These are phyloP conservation scores for Halichoerus grypus DNA, from an alignment of 2,113 vertebrate species.

Conservation along the genomic window DNA sequence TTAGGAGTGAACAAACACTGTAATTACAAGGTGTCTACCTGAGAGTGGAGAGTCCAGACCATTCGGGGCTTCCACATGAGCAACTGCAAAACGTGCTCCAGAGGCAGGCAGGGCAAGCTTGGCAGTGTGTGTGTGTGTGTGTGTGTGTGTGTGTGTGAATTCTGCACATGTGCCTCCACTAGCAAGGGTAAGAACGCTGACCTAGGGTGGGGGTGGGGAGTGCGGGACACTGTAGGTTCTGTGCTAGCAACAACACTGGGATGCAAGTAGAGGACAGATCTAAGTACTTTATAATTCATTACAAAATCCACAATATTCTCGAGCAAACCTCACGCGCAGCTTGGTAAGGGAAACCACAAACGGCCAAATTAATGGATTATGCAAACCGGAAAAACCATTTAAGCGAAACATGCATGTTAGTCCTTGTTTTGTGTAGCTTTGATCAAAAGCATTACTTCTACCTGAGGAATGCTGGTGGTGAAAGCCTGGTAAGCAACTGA, in stretches of 20 bases:
- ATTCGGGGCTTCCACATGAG: not conserved
- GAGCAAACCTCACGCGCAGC: not conserved
- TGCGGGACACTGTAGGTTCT: not conserved
- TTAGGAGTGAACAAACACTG: conserved; percentile 24
- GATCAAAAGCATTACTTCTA: conserved; percentile 56
- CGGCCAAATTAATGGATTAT: conserved; percentile 41
- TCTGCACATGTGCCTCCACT: not conserved
- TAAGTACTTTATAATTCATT: not conserved
- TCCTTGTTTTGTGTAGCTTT: conserved; percentile 57
- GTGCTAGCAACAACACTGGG: not conserved
- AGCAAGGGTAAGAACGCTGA: not conserved
- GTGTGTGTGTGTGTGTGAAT: not conserved
- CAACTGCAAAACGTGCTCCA: not conserved
- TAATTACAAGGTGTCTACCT: conserved; percentile 33
- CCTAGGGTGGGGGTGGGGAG: not conserved
- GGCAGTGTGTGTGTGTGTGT: not conserved
- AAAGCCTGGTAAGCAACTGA: not conserved
- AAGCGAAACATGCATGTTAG: conserved; percentile 40
- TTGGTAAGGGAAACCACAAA: conserved; percentile 49
- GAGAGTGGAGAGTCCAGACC: not conserved
- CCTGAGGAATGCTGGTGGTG: conserved; percentile 4
- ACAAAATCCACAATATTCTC: not conserved
- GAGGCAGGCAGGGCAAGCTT: not conserved
- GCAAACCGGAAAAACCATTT: conserved; percentile 74
- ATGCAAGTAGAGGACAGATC: not conserved